Evolutionary conservation across 2,797 vertebrate genomes (phyloP).

Genomic region (Aratinga solstitialis): DNA sequence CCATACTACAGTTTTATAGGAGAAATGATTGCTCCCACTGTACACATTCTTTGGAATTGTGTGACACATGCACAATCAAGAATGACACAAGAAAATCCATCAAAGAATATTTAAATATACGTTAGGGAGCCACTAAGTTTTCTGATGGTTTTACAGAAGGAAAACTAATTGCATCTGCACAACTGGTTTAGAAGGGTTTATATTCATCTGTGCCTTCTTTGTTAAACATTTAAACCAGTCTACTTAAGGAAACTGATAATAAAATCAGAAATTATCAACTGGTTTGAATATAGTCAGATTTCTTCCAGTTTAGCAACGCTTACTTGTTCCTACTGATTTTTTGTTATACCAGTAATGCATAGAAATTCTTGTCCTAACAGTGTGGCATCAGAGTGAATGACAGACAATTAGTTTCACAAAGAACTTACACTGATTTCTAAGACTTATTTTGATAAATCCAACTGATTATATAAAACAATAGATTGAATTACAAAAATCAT

Average conservation of each 20-base stretch:
- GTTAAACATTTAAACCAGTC: not conserved
- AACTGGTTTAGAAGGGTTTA: not conserved
- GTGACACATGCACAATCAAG: slow-evolving; percentile 46
- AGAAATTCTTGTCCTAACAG: not conserved
- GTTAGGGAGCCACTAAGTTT: slow-evolving; percentile 40
- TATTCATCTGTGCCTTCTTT: not conserved
- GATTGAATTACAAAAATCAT: not conserved
- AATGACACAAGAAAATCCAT: slow-evolving; percentile 61
- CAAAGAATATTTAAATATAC: slow-evolving; percentile 60
- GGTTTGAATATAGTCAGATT: not conserved
- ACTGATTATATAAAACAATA: not conserved
- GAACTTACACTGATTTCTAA: not conserved
- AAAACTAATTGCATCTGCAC: slow-evolving; percentile 44
- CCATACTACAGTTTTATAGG: not conserved
- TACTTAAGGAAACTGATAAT: not conserved
- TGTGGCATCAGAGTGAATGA: not conserved
- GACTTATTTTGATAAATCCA: not conserved
- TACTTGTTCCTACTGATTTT: not conserved
- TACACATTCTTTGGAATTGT: slow-evolving; percentile 34
- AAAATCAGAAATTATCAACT: not conserved
- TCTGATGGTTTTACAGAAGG: slow-evolving; percentile 29
- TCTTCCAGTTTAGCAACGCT: not conserved
- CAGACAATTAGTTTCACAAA: not conserved
- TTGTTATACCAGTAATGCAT: not conserved
- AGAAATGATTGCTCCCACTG: slow-evolving; percentile 54